Evolutionary conservation across 2,113 vertebrate genomes (phyloP), one percentile per base, ranked within the genome.

Genomic region (Megaleporinus macrocephalus): DNA sequence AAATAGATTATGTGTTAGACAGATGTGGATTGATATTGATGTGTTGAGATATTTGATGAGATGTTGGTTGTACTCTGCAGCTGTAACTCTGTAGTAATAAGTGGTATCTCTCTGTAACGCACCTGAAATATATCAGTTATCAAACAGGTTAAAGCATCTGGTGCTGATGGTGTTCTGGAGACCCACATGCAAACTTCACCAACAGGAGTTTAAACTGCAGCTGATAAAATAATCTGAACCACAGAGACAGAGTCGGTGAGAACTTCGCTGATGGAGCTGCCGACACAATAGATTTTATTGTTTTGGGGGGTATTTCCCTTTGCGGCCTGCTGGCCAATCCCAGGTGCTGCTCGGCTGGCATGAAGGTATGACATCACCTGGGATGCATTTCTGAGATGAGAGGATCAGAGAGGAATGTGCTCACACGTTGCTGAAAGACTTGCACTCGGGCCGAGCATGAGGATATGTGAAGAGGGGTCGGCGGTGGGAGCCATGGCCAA

Each of bases 281-380:
- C 59, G 72, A 72, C 74, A 85, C 81, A 76, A 57, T 65, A 53
- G 71, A 61, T 70, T 72, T 86, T 47, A 80, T 86, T 78, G 75
- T 80, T 81, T 63, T 78, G 82, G 61, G 62, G 78, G 76, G 55
- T 30, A 73, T 74, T 86, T 29, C 83, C 85, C 71, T n/a, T 76
- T 84, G 89, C 81, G 84, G 70, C 27, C 87, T 87, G 4, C 61
- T 69, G 53, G 57, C 91, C 84, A 88, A 87, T 88, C 90, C 88
- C 91, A 93, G 94, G 93, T 93, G 92, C 90, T 87, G 80, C 0
- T 75, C 57, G 90, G 91, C 90, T 88, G 78, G 86, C 88, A 92
- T 95, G 90, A 95, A 88, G 78, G 86, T 88, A 92, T 95, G 90
- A 95, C 92, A 93, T 95, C 95, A 95, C 90, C 91, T 94, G 94